Evolutionary conservation across 1,140 invertebrate genomes (phyloP), one percentile per base, ranked within the genome.

Genomic region (Pseudachorutes palmiensis): DNA sequence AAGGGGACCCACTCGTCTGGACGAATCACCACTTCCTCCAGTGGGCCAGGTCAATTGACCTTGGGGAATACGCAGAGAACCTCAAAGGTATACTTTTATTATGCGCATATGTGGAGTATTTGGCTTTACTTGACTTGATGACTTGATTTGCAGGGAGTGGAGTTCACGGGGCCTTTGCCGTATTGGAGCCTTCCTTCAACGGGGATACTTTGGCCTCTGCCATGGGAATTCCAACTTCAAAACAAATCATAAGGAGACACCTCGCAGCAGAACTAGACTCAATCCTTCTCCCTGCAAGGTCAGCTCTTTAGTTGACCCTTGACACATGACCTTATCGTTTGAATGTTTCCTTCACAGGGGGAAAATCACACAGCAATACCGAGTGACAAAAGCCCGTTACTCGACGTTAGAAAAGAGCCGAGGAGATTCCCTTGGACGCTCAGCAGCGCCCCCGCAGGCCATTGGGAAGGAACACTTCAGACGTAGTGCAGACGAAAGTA

Each of bases 61-160:
- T 97, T 73, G 87, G 86, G 57, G 93, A 97, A 82, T 97, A 94
- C 76, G 89, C 91, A 69, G 90, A 94, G 68, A 94, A 94, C 78
- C 81, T 96, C n/a, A 92, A 92, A 87, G 90, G 90, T 91, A 79
- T n/a, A n/a, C n/a, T n/a, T n/a, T n/a, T n/a, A n/a, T n/a, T n/a
- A n/a, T n/a, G n/a, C n/a, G n/a, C n/a, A n/a, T n/a, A n/a, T n/a
- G n/a, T n/a, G n/a, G n/a, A n/a, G n/a, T n/a, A n/a, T n/a, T n/a
- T n/a, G n/a, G n/a, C n/a, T n/a, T n/a, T n/a, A n/a, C n/a, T n/a
- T n/a, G n/a, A n/a, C n/a, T 26, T 33, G 28, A 22, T 51, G 29
- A 58, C 29, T 65, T 22, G 62, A 74, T 65, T 78, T 72, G 28
- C 78, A 90, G 91, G 94, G 76, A 93, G 90, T 76, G 93, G 93